Conservation (phyloP, 2,888 invertebrate genomes). For the Coelinius sp. region DNA sequence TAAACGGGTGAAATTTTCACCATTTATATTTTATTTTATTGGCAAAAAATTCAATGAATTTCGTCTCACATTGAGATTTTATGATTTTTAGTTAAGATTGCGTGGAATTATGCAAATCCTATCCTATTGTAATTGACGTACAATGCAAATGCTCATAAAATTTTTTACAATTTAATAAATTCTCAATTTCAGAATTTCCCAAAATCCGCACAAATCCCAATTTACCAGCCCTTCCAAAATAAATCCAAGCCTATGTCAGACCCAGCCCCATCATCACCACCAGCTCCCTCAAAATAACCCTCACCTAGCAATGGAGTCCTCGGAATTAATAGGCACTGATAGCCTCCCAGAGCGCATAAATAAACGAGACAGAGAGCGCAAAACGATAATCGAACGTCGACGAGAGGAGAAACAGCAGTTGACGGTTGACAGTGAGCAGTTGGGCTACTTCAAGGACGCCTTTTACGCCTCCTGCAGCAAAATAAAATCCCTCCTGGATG, state of each 20-base stretch:
- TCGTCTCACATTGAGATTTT: too few relatives aligned
- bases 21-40: too few relatives aligned
- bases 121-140: too few relatives aligned
- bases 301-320: constrained; percentile 53
- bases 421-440: constrained; percentile 77
- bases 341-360: constrained; percentile 70
- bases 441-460: constrained; percentile 80
- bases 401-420: constrained; percentile 77
- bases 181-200: constrained; percentile 23
- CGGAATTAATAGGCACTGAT: constrained; percentile 62
- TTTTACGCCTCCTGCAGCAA: constrained; percentile 79
- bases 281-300: constrained; percentile 47
- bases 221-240: neutral
- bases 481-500: constrained; percentile 76
- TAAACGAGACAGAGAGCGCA: constrained; percentile 77
- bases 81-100: too few relatives aligned
- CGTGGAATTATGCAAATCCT: too few relatives aligned
- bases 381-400: constrained; percentile 77
- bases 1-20: too few relatives aligned
- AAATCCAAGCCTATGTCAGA: neutral
- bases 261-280: neutral
- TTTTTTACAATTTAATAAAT: too few relatives aligned
- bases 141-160: too few relatives aligned
- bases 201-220: neutral
- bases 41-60: too few relatives aligned